Percentiles rank a stretch among this genome's conserved stretches.
These are phyloP conservation scores for Thymelicus sylvestris DNA, from an alignment of 2,888 invertebrate species.

Conservation along the genomic window DNA sequence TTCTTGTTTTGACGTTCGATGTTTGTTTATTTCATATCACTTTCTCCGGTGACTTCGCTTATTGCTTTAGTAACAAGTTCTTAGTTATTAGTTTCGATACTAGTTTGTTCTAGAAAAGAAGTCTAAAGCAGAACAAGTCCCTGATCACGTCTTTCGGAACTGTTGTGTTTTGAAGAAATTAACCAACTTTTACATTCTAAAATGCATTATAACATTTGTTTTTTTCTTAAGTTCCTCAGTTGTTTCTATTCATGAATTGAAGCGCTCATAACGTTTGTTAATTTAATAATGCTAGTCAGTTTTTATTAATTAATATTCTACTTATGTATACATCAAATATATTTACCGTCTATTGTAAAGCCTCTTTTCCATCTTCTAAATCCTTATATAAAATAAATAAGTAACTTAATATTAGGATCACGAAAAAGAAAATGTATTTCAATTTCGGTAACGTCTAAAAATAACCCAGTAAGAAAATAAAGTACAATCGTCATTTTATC, in stretches of 20 bases:
- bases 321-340: too few relatives aligned
- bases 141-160: constrained; percentile 19
- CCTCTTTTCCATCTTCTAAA: background rate
- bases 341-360: background rate
- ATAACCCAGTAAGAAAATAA: constrained; percentile 74
- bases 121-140: constrained; percentile 28
- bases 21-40: constrained; percentile 34
- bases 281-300: background rate
- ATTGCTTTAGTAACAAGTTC: constrained; percentile 28
- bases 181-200: constrained; percentile 19
- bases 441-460: constrained; percentile 55
- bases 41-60: constrained; percentile 21
- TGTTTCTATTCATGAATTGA: background rate
- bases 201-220: constrained; percentile 18
- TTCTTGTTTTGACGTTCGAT: constrained; percentile 63
- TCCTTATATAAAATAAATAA: background rate
- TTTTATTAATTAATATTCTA: too few relatives aligned
- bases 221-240: background rate
- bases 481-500: constrained; percentile 78
- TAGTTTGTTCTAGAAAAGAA: constrained; percentile 28
- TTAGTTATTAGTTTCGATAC: constrained; percentile 35
- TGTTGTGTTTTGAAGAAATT: constrained; percentile 30
- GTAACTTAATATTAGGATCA: background rate
- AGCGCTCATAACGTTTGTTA: background rate
- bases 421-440: background rate